Evolutionary conservation across 2,888 invertebrate genomes (phyloP), one percentile per base, ranked within the genome.

Genomic region (Agonopterix heracliana): DNA sequence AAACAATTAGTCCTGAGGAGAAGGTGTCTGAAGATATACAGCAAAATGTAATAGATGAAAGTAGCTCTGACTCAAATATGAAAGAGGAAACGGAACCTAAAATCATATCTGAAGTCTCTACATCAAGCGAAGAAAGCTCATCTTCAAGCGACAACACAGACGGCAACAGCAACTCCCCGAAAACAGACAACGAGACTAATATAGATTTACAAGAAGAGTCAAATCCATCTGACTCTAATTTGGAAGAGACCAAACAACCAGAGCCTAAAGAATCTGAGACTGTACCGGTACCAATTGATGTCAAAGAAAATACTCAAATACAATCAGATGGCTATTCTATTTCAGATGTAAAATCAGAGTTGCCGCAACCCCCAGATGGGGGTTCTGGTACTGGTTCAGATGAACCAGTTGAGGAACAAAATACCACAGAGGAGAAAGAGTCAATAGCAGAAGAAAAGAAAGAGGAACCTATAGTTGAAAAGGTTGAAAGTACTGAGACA

Each of bases 121-220:
- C 81, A 42, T 83, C 86, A 38, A 86, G 83, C 64, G 88, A 87
- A 57, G 86, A 86, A 57, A 87, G 83, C 58, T 87, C 85, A 14
- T 84, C 84, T 35, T 85, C 85, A 9, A 86, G 85, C 71, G 88
- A 86, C 48, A 86, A 84, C 47, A 86, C 81, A 50, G 85, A 86
- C 70, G 80, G 80, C 1, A 87, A 82, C 52, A 86, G 87, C 54
- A 83, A 80, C 56, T 88, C 89, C 9, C 86, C 89, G 3, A 87
- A 84, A 60, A 59, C 71, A 42, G 78, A 64, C n/a, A 54, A 64
- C 64, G 74, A 81, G 52, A 63, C 64, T 35, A 72, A 71, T 9
- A 65, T 71, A 50, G 80, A 78, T 50, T 58, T 65, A 9, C 72
- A 73, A 34, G 77, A 78, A 47, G 81, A 81, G 48, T 71, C 73